Evolutionary conservation across 2,888 invertebrate genomes (phyloP), one percentile per base, ranked within the genome.

Genomic region (Melangyna quadrimaculata): DNA sequence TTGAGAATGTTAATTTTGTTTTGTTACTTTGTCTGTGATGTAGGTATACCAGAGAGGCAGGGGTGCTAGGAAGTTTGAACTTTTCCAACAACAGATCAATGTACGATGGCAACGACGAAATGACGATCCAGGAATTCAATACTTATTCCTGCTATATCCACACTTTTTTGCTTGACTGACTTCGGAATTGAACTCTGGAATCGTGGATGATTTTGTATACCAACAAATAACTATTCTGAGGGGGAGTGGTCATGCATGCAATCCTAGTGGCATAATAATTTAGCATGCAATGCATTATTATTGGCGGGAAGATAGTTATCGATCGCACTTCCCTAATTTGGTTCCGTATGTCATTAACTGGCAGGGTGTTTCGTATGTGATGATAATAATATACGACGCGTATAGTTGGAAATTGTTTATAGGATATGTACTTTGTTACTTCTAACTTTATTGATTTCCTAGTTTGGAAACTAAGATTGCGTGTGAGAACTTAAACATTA

Each of bases 261-360:
- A 69, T 82, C 61, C 59, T 35, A 45, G 61, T 59, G 78, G 59
- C 57, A 65, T 51, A 70, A 37, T 74, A 79, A 84, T 65, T 84
- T 84, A 84, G 83, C 79, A 84, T 84, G 69, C 79, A 79, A 74
- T 74, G 63, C 59, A 9, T 27, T 65, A 9, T 22, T 70, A 74
- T 59, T 65, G 63, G 51, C 70, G 75, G 84, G 80, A 80, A 72
- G 69, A 78, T 75, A 75, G 67, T 75, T 75, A 84, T 84, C 71
- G 80, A 84, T 84, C 37, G 80, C 80, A 84, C 84, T 84, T 84
- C 80, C 84, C 84, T 75, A 80, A 84, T 84, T 84, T 79, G 84
- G 84, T 84, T 84, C 84, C 84, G 84, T 80, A 61, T 43, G 80
- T 72, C 80, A 80, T 84, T 79, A 79, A 45, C 57, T 51, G n/a